Conservation (phyloP, 2,113 vertebrate genomes). For the Ictalurus furcatus region DNA sequence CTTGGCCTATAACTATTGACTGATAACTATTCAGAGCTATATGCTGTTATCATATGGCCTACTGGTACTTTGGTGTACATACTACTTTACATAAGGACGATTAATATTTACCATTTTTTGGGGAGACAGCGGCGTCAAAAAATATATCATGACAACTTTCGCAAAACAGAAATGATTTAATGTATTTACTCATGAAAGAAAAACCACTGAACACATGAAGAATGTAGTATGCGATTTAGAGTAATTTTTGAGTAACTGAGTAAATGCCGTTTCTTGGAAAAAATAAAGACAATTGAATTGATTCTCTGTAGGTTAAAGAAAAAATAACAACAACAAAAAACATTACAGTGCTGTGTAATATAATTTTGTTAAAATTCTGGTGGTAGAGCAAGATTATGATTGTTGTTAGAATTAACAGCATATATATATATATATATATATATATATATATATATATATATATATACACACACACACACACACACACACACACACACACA, state of each 20-base stretch:
- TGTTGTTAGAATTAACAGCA: not conserved
- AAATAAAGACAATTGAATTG: not conserved
- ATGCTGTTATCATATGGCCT: not conserved
- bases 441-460: no score
- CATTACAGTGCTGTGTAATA: not conserved
- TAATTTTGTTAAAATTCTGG: not conserved
- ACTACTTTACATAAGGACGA: not conserved
- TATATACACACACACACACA: no score
- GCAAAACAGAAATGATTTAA: not conserved
- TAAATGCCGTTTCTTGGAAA: not conserved
- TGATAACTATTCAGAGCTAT: not conserved
- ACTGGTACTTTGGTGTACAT: not conserved
- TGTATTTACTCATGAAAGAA: not conserved
- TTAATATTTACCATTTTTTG: not conserved
- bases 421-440: not conserved
- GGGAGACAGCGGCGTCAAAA: not conserved
- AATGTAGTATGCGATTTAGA: not conserved
- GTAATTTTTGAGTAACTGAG: not conserved
- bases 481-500: no score
- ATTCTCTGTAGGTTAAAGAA: not conserved
- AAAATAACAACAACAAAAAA: not conserved
- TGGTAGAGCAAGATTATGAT: not conserved
- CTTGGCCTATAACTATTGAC: not conserved
- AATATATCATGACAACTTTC: not conserved
- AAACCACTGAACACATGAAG: not conserved